Conservation (phyloP, 2,888 invertebrate species). For the Scaptomyza reducta region DNA sequence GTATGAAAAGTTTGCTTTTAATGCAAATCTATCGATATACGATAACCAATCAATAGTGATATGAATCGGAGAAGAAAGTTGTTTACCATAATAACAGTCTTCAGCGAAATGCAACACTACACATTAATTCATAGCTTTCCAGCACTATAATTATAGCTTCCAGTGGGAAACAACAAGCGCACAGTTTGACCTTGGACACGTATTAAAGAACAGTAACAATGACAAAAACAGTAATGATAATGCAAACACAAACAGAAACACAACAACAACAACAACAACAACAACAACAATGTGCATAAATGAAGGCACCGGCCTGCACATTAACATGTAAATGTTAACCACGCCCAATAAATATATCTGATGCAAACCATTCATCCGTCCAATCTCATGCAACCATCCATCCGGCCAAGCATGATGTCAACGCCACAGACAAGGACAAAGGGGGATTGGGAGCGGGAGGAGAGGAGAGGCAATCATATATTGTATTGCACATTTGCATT, state of each 20-base stretch:
- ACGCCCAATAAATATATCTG: constrained; percentile 47
- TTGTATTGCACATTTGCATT: constrained; percentile 31
- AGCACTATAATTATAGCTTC: not conserved
- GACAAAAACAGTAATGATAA: constrained; percentile 5
- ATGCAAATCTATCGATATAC: no score
- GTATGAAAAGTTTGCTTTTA: no score
- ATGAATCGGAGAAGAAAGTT: no score
- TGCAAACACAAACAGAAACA: not conserved
- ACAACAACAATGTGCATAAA: constrained; percentile 59
- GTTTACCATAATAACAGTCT: no score
- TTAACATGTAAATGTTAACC: constrained; percentile 69
- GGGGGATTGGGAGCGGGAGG: not conserved
- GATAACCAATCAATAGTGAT: no score
- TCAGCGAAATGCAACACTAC: no score
- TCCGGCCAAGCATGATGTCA: constrained; percentile 48
- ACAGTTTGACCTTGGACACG: constrained; percentile 57
- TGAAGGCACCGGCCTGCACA: constrained; percentile 47
- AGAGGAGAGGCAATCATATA: constrained; percentile 14
- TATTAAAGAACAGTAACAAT: constrained; percentile 12
- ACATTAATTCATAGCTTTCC: not conserved
- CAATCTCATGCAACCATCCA: constrained; percentile 12
- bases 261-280: constrained; percentile 18
- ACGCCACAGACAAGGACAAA: constrained; percentile 18
- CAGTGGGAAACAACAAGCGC: constrained; percentile 17
- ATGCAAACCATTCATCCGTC: constrained; percentile 5